phyloP scores from a whole-genome alignment of 2,888 invertebrate species.

The Callimorpha dominula region DNA sequence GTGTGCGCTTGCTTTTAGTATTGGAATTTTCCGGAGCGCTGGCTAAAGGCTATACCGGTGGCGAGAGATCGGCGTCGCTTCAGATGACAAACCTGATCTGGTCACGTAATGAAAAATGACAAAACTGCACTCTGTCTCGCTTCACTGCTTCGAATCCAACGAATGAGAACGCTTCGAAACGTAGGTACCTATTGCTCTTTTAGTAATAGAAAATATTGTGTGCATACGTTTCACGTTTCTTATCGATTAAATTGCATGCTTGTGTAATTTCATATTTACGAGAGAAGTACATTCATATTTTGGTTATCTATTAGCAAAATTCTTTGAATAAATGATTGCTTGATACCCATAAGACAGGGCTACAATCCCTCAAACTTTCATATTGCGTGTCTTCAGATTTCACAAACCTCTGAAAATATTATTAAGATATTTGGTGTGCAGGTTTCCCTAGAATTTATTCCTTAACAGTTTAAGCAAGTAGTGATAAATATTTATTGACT shows the following conservation, averaged over 20 bases:
- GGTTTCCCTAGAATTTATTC: too few species aligned
- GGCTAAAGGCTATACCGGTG: conserved; percentile 67
- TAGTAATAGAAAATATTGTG: background rate
- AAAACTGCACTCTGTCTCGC: conserved; percentile 71
- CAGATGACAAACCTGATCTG: conserved; percentile 87
- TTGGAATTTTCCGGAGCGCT: conserved; percentile 24
- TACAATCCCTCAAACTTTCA: background rate
- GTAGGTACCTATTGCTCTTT: conserved; percentile 10
- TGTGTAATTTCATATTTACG: background rate
- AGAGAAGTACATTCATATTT: background rate
- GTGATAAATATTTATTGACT: too few species aligned
- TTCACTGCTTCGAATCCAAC: conserved; percentile 54
- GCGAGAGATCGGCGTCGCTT: conserved; percentile 67
- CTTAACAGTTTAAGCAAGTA: too few species aligned
- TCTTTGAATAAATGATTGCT: background rate
- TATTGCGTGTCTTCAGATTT: background rate
- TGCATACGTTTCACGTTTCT: background rate
- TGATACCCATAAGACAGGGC: too few species aligned
- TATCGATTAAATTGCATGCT: background rate
- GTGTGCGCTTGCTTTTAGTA: background rate
- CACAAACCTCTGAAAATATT: background rate
- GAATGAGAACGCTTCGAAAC: conserved; percentile 51
- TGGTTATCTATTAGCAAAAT: background rate
- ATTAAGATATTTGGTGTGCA: too few species aligned
- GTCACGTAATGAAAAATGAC: conserved; percentile 91